Evolutionary conservation across 2,888 invertebrate species (phyloP).

Genomic region (Andrena praecox): DNA sequence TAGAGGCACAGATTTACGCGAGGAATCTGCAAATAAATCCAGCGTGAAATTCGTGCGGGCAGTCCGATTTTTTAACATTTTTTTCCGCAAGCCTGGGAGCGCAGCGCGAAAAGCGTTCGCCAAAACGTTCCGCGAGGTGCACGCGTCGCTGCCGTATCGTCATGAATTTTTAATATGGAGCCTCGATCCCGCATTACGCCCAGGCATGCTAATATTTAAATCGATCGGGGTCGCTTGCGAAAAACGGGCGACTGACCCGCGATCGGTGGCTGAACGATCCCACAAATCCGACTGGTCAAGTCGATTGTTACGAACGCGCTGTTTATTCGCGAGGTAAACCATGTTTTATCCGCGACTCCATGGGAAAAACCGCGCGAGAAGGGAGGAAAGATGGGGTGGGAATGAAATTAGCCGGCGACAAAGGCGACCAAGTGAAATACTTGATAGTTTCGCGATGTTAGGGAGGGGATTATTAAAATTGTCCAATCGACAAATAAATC

Average conservation of each 20-base stretch:
- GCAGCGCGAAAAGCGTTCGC: neutral
- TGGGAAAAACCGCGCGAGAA: neutral
- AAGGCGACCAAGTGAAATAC: neutral
- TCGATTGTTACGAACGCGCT: neutral
- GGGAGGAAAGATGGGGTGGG: neutral
- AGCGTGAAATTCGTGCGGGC: neutral
- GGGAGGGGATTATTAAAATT: conserved; percentile 28
- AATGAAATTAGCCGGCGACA: conserved; percentile 17
- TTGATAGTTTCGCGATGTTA: conserved; percentile 12
- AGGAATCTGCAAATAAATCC: conserved; percentile 7
- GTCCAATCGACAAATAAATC: conserved; percentile 52
- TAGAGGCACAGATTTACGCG: conserved; percentile 21
- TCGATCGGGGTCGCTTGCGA: conserved; percentile 1
- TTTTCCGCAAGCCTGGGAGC: neutral
- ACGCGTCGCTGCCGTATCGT: neutral
- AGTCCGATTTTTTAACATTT: conserved; percentile 12
- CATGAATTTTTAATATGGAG: conserved; percentile 44
- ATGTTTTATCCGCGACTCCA: neutral
- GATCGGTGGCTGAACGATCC: conserved; percentile 2
- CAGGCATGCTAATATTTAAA: conserved; percentile 25
- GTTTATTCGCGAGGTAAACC: neutral
- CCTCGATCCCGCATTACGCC: conserved; percentile 8
- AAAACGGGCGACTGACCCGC: neutral
- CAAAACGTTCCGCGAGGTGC: conserved; percentile 12
- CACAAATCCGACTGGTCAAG: neutral